Base-by-base conservation (phyloP, 2,113 vertebrate species). In the Nerophis lumbriciformis region DNA sequence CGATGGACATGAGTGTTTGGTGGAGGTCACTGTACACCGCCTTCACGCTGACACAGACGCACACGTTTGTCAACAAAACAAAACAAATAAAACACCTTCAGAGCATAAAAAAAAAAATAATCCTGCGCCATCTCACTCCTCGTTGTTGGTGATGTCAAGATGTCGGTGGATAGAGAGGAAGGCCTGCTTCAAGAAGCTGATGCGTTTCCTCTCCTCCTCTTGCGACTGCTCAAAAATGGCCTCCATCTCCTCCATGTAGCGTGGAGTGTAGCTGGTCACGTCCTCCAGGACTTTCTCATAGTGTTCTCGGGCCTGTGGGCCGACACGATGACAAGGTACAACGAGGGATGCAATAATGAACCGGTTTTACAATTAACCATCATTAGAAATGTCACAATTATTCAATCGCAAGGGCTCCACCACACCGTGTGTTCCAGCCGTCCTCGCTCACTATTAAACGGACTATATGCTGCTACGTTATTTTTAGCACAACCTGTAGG, bases 171-270 rank as follows among this genome's bases (percentile, higher is more conserved):
- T 88, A 62, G 92, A 91, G 13, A 90, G 83, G 71, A 94, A 91
- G 44, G 84, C 82, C 71, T 92, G 85, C 68, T 93, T 93, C 57
- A 94, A 80, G 48, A 94, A 94, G 73, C 79, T 83, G 60, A 93
- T 92, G 70, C 92, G 90, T 69, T 89, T 93, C 73, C 89, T 88
- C 76, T 94, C 92, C 72, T 91, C 86, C 73, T 91, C 90, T 63
- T 94, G 93, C 5, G 91, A 90, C 79, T 92, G 84, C 36, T 93
- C 93, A 71, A 94, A 94, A 21, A 93, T 91, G 39, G 88, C 82
- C 28, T 94, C 92, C 93, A 94, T 94, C 65, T 94, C 93, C 75
- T 94, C 93, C 91, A 94, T 92, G 84, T 94, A 94, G 57, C 90
- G 90, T 0, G 93, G 91, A 1, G 91, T 90, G 72, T 91, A 92